These are phyloP conservation scores for Phymastichus coffea DNA, from an alignment of 1,140 invertebrate genomes.

Conservation along the genomic window DNA sequence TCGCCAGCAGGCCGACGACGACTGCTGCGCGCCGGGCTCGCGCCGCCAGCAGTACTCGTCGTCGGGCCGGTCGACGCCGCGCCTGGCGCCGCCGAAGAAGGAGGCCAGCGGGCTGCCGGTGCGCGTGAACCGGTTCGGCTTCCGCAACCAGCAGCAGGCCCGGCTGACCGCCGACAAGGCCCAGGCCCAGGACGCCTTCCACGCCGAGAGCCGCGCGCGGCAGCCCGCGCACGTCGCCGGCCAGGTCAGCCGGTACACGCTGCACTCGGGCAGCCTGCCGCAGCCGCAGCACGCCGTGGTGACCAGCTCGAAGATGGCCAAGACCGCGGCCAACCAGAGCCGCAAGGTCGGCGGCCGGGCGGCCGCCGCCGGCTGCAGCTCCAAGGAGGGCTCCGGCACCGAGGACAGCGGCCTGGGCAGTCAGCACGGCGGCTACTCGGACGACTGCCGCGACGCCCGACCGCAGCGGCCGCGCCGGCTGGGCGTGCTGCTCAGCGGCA, in stretches of 20 bases:
- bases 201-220: constrained; percentile 38
- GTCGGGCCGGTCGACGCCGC: constrained; percentile 55
- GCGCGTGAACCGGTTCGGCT: constrained; percentile 58
- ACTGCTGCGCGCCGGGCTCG: constrained; percentile 33
- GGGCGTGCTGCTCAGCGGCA: constrained; percentile 60
- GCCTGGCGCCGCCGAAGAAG: constrained; percentile 58
- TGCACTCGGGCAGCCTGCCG: constrained; percentile 72
- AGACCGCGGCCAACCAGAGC: constrained; percentile 68
- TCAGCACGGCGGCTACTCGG: constrained; percentile 51
- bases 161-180: constrained; percentile 56
- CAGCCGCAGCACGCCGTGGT: constrained; percentile 69
- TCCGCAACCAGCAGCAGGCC: constrained; percentile 50
- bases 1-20: constrained; percentile 31
- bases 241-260: constrained; percentile 63
- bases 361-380: constrained; percentile 41
- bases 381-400: constrained; percentile 57
- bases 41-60: constrained; percentile 40
- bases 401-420: constrained; percentile 67
- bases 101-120: constrained; percentile 50
- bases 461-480: constrained; percentile 56
- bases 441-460: constrained; percentile 19
- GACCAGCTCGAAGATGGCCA: constrained; percentile 64
- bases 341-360: constrained; percentile 47
- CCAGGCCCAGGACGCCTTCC: constrained; percentile 47
- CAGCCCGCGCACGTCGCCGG: constrained; percentile 42